phyloP scores from a whole-genome alignment of 1,140 invertebrate genomes.

The Papilio dardanus region DNA sequence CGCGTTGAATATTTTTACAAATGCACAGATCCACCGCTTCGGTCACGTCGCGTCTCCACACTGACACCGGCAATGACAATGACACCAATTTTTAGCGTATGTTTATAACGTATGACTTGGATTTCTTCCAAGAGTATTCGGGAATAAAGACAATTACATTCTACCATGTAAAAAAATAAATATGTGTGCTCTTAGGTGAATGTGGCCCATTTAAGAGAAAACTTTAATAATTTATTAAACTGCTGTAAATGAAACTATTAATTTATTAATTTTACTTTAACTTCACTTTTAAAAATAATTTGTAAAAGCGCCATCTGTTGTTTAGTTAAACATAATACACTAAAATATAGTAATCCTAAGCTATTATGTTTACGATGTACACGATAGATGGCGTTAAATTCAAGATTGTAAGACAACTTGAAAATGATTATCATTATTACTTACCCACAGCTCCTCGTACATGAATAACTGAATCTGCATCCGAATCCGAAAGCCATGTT shows the following conservation, averaged over 20 bases:
- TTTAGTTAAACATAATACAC: background rate
- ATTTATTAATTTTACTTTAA: background rate
- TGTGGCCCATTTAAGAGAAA: too few species aligned
- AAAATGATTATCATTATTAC: constrained; percentile 18
- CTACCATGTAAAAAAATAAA: constrained; percentile 39
- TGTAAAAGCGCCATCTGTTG: background rate
- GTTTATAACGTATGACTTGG: constrained; percentile 56
- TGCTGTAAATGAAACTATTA: background rate
- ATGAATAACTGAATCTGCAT: constrained; percentile 80
- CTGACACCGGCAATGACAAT: constrained; percentile 70
- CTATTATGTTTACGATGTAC: background rate
- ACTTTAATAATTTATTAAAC: too few species aligned
- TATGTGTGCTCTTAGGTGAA: background rate
- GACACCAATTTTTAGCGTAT: constrained; percentile 61
- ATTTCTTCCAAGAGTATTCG: constrained; percentile 55
- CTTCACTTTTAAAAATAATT: background rate
- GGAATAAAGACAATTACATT: constrained; percentile 38
- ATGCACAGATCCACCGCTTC: constrained; percentile 11
- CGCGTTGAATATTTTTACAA: background rate
- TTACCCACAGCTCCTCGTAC: constrained; percentile 69
- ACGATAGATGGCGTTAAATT: background rate
- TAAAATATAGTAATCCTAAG: background rate
- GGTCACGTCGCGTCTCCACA: constrained; percentile 38
- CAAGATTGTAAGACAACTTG: background rate
- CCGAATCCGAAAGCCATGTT: constrained; percentile 80